Evolutionary conservation across 2,888 invertebrate species (phyloP), one percentile per base, ranked within the genome.

Genomic region (Epinotia bilunana): DNA sequence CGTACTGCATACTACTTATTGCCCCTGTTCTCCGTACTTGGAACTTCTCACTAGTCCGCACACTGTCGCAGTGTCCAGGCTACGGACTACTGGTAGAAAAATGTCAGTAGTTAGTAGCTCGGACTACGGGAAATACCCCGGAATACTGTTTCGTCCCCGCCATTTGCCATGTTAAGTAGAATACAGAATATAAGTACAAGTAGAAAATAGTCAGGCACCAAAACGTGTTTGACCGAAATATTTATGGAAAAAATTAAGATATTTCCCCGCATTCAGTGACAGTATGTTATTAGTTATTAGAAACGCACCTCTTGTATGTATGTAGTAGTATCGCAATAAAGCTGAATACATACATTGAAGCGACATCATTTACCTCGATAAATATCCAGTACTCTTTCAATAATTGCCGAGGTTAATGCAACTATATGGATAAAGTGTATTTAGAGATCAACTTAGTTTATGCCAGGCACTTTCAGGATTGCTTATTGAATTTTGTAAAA

Each of bases 381-480:
- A 55, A 55, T 7, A 13, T 4, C 16, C 49, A 11, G 23, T 23
- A 16, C 23, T 11, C 11, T 53, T 65, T 33, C 12, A 28, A n/a
- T 18, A 12, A 18, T 67, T 67, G 16, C 18, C 33, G 13, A 65
- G 33, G 33, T 39, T 64, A 49, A 7, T 23, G 65, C 12, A 33
- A 33, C 5, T 55, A 57, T 13, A 68, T 20, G 23, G 16, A 33
- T 67, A 55, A 68, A 23, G 23, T 53, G 28, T 28, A 16, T 33
- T 39, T 39, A 39, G 28, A 67, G 57, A 67, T 55, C 18, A 67
- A 55, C 18, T 39, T 68, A 68, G 53, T 39, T 67, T 57, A 57
- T 68, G 67, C 57, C 39, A 39, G 39, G 55, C 67, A 68, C 67
- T 68, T 67, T 4, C 1, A 67, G 7, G 55, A 55, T 57, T 67